A percentile compares a stretch with the other conserved stretches of the same genome.
These are phyloP conservation scores for Pelobates cultripes DNA, from an alignment of 2,797 vertebrate species.

Conservation along the genomic window DNA sequence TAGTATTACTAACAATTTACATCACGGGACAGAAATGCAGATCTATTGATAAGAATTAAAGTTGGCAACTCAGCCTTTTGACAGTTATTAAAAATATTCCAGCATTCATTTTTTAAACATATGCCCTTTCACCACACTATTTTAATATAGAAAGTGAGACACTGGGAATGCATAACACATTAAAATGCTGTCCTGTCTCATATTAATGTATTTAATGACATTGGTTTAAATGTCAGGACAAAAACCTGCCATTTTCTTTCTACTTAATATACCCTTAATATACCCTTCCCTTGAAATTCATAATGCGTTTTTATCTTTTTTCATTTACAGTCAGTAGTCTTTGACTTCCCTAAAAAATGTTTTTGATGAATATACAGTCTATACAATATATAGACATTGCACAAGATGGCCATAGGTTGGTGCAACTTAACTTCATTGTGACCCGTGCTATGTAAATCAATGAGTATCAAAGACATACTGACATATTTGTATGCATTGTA, in stretches of 20 bases:
- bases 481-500: too few relatives aligned
- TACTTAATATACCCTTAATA: constrained; percentile 41
- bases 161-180: constrained; percentile 52
- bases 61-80: constrained; percentile 46
- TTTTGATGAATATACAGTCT: too few relatives aligned
- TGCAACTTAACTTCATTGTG: too few relatives aligned
- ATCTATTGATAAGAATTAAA: constrained; percentile 53
- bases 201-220: constrained; percentile 59
- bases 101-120: constrained; percentile 55
- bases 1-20: neutral
- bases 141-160: constrained; percentile 62
- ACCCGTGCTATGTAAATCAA: too few relatives aligned
- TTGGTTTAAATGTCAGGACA: constrained; percentile 61
- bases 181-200: constrained; percentile 56
- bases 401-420: too few relatives aligned
- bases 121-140: constrained; percentile 52
- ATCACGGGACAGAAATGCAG: constrained; percentile 18
- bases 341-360: too few relatives aligned
- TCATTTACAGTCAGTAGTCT: too few relatives aligned
- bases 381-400: too few relatives aligned
- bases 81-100: constrained; percentile 52
- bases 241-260: constrained; percentile 49
- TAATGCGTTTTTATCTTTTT: too few relatives aligned
- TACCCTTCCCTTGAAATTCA: constrained; percentile 23
- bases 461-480: too few relatives aligned